These are phyloP conservation scores for Lochmaea capreae DNA, from an alignment of 2,888 invertebrate genomes.

Conservation along the genomic window DNA sequence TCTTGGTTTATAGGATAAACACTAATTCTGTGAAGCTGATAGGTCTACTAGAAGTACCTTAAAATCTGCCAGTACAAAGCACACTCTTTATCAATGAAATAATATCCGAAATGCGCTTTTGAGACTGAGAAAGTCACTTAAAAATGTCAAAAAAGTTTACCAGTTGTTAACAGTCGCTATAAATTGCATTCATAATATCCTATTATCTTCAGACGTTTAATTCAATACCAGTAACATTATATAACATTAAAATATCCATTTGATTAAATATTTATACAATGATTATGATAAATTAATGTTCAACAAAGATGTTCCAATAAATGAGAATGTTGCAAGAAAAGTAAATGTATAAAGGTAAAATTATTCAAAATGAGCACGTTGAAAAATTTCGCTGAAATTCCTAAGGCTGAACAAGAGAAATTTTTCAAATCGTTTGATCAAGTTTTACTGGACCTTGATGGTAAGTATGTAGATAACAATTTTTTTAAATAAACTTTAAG, in stretches of 20 bases:
- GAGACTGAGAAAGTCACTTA: no score
- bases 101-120: no score
- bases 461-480: conserved; percentile 9
- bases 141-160: no score
- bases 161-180: no score
- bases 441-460: conserved; percentile 24
- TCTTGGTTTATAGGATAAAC: no score
- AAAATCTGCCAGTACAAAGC: no score
- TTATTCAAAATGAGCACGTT: background rate
- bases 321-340: background rate
- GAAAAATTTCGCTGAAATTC: conserved; percentile 17
- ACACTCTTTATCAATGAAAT: no score
- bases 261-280: conserved; percentile 1
- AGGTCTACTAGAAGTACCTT: no score
- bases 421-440: conserved; percentile 25
- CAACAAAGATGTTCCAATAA: background rate
- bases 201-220: background rate
- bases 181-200: no score
- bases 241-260: background rate
- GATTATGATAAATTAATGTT: background rate
- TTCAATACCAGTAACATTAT: background rate
- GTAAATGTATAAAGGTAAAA: background rate
- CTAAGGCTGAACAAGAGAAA: conserved; percentile 12
- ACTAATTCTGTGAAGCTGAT: no score
- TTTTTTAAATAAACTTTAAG: background rate